A percentile compares a stretch with the other conserved stretches of the same genome.
Conservation (phyloP, 2,113 vertebrate species). For the Illadopsis cleaveri region DNA sequence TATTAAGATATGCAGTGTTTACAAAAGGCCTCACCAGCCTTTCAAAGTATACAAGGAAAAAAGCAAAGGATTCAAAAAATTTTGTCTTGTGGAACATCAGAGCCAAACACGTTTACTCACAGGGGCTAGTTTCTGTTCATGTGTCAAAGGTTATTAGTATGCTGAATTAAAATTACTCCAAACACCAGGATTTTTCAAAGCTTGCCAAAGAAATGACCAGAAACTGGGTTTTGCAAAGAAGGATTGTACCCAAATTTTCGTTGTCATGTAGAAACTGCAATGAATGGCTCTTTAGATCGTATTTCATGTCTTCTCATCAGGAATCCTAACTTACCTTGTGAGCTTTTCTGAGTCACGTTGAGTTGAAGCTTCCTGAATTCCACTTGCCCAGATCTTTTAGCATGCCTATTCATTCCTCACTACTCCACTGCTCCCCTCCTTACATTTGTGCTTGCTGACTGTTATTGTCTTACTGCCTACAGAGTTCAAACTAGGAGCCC, state of each 20-base stretch:
- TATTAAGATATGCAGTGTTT: not conserved
- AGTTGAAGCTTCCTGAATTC: not conserved
- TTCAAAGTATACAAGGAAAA: not conserved
- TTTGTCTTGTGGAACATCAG: not conserved
- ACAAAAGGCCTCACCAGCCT: not conserved
- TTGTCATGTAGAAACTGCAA: not conserved
- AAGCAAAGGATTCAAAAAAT: not conserved
- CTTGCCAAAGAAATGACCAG: not conserved
- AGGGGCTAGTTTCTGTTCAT: not conserved
- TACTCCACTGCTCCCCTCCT: not conserved
- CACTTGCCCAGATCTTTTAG: not conserved
- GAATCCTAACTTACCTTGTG: not conserved
- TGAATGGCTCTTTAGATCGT: accelerated
- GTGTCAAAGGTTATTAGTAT: not conserved
- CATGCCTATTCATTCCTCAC: not conserved
- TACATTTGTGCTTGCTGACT: not conserved
- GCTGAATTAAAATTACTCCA: not conserved
- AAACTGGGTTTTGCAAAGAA: not conserved
- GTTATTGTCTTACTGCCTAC: not conserved
- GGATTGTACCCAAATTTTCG: not conserved
- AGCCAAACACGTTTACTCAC: not conserved
- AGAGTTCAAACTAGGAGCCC: not conserved
- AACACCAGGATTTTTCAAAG: not conserved
- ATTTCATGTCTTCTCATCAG: not conserved
- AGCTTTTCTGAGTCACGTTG: not conserved